A percentile compares a stretch with the other conserved stretches of the same genome.
phyloP scores from a whole-genome alignment of 2,113 vertebrate genomes.

The Ancistrus triradiatus region DNA sequence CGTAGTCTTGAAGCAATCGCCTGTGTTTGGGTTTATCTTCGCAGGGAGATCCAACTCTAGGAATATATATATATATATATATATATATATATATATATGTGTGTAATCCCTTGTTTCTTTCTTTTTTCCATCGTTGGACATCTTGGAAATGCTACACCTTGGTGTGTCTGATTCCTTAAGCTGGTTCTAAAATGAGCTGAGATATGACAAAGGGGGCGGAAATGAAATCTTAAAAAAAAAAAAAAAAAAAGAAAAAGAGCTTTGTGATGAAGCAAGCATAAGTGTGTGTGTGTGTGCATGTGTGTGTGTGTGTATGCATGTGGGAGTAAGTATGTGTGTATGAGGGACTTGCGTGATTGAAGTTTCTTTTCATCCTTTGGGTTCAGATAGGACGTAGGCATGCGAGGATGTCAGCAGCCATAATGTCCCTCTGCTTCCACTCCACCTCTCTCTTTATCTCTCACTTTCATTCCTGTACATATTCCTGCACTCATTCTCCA shows the following conservation, averaged over 20 bases:
- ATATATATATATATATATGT: no score
- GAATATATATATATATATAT: no score
- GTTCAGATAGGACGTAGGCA: constrained; percentile 59
- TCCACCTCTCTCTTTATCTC: constrained; percentile 40
- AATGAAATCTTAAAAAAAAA: constrained; percentile 43
- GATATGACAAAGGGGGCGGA: constrained; percentile 56
- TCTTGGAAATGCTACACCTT: constrained; percentile 30
- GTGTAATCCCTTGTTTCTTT: no score
- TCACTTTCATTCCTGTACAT: constrained; percentile 31
- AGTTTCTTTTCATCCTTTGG: constrained; percentile 45
- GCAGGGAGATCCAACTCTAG: no score
- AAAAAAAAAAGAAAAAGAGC: not conserved
- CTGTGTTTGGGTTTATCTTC: no score
- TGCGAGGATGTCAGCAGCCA: constrained; percentile 23
- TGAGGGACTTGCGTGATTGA: no score
- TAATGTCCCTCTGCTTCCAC: constrained; percentile 32
- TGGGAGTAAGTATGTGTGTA: not conserved
- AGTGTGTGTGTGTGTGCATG: not conserved
- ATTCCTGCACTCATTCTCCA: constrained; percentile 40
- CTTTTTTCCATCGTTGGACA: no score
- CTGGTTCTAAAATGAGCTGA: constrained; percentile 61
- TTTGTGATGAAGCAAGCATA: not conserved
- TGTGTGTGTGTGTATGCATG: not conserved
- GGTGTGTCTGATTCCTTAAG: constrained; percentile 40
- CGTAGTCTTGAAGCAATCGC: no score